Conservation (phyloP, 2,888 invertebrate genomes). For the Apomyelois bistriatella region DNA sequence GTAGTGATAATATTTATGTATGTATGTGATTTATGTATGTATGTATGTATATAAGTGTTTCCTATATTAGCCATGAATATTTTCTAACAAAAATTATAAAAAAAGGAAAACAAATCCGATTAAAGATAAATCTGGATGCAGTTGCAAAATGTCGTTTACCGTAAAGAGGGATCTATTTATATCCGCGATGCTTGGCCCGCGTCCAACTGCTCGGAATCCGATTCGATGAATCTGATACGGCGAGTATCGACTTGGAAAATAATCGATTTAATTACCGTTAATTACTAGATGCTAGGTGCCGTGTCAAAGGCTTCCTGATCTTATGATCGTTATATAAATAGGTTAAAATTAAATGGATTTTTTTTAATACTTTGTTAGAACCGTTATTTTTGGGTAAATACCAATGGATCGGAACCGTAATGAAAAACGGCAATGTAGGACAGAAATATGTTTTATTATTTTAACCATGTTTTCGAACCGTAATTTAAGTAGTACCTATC, state of each 20-base stretch:
- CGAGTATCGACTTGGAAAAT: neutral
- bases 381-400: too few relatives aligned
- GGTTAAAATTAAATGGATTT: too few relatives aligned
- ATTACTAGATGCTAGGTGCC: neutral
- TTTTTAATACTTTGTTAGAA: neutral
- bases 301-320: neutral
- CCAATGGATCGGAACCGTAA: too few relatives aligned
- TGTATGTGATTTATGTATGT: too few relatives aligned
- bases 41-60: too few relatives aligned
- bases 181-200: neutral
- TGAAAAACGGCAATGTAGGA: too few relatives aligned
- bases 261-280: neutral
- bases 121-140: neutral
- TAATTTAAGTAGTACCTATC: neutral
- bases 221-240: conserved; percentile 3
- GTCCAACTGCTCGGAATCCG: conserved; percentile 1
- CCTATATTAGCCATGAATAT: too few relatives aligned
- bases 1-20: too few relatives aligned
- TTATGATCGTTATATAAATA: too few relatives aligned
- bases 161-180: conserved; percentile 7
- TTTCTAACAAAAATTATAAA: neutral
- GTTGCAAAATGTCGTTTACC: conserved; percentile 7
- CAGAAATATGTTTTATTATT: neutral
- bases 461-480: neutral
- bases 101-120: neutral